Conservation (phyloP, 2,797 vertebrate species). For the Clarias fuscus region DNA sequence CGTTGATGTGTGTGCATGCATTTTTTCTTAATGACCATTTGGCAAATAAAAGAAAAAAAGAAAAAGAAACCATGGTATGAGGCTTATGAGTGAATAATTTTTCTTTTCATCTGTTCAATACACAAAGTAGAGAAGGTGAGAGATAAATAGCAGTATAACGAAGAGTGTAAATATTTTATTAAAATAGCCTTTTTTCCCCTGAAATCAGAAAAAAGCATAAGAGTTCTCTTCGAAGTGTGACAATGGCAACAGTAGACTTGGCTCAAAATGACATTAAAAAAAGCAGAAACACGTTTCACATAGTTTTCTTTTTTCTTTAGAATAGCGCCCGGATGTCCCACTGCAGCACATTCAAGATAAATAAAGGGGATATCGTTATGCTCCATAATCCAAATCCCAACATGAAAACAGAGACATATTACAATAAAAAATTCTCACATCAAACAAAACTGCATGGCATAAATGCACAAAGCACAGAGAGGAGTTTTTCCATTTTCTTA, state of each 20-base stretch:
- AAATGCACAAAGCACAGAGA: slow-evolving; percentile 67
- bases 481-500: slow-evolving; percentile 77
- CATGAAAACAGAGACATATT: slow-evolving; percentile 67
- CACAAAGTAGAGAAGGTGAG: not conserved
- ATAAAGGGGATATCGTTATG: slow-evolving; percentile 35
- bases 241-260: slow-evolving; percentile 50
- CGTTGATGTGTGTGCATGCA: not conserved
- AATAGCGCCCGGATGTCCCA: not conserved
- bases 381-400: slow-evolving; percentile 36
- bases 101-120: not conserved
- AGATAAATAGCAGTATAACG: slow-evolving; percentile 3
- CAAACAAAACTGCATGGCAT: slow-evolving; percentile 81
- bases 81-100: not conserved
- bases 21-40: not conserved
- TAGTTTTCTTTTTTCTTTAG: slow-evolving; percentile 9
- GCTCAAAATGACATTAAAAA: slow-evolving; percentile 43
- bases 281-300: slow-evolving; percentile 39
- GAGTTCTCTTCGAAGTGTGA: slow-evolving; percentile 61
- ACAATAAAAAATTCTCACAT: slow-evolving; percentile 76
- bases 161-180: slow-evolving; percentile 88
- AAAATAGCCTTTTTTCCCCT: slow-evolving; percentile 90
- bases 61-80: not conserved
- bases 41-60: not conserved
- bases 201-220: slow-evolving; percentile 62
- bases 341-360: slow-evolving; percentile 42